These are phyloP conservation scores for Toxotes lorentzi DNA, from an alignment of 2,797 vertebrate genomes.

Conservation along the genomic window DNA sequence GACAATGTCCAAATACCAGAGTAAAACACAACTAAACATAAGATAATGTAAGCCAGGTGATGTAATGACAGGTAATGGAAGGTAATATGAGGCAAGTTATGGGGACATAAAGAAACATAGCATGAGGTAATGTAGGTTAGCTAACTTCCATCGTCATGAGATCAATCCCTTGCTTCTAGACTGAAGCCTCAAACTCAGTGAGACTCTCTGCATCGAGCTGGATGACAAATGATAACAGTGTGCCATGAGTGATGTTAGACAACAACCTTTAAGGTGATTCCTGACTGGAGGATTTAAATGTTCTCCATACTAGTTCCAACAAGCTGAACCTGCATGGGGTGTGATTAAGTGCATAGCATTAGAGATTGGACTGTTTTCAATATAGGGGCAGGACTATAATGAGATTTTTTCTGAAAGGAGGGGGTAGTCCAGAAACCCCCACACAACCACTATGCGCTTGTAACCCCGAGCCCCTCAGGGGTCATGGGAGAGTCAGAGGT, in stretches of 20 bases:
- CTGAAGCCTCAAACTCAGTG: constrained; percentile 14
- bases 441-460: constrained; percentile 50
- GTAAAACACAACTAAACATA: too few species aligned
- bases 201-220: neutral
- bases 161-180: constrained; percentile 23
- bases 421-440: constrained; percentile 69
- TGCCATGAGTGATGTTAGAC: neutral
- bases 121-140: neutral
- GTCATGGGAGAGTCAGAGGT: constrained; percentile 82
- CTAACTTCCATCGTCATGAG: neutral
- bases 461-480: constrained; percentile 74
- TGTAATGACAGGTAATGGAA: too few species aligned
- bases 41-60: too few species aligned
- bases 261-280: constrained; percentile 12
- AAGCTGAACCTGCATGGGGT: constrained; percentile 36
- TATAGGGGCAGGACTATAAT: constrained; percentile 51
- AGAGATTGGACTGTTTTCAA: constrained; percentile 52
- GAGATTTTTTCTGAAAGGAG: constrained; percentile 57
- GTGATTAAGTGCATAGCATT: constrained; percentile 53
- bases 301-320: constrained; percentile 5
- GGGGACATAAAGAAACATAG: too few species aligned
- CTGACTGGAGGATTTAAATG: constrained; percentile 12
- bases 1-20: neutral
- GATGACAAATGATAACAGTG: neutral
- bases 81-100: too few species aligned